phyloP scores from a whole-genome alignment of 2,888 invertebrate genomes.

The Adelognathus sp. region DNA sequence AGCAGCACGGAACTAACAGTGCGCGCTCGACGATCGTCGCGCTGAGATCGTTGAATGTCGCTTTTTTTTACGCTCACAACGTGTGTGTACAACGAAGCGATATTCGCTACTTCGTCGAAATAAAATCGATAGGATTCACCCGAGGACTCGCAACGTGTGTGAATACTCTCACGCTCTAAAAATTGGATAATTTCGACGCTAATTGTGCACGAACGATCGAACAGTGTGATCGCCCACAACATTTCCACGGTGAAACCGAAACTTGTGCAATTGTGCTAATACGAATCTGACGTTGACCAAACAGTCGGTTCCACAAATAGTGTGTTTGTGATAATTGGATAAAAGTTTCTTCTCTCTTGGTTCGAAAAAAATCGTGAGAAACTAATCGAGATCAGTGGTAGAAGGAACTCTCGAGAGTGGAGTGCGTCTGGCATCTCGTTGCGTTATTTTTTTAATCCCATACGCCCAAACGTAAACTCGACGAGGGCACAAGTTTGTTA shows the following conservation, averaged over 20 bases:
- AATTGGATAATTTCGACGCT: background rate
- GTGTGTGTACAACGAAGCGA: constrained; percentile 11
- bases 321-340: background rate
- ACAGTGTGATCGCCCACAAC: background rate
- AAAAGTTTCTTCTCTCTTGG: background rate
- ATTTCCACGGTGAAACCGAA: background rate
- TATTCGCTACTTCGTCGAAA: background rate
- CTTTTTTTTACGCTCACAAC: constrained; percentile 1
- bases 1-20: constrained; percentile 50
- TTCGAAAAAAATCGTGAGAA: background rate
- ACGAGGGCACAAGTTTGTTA: constrained; percentile 39
- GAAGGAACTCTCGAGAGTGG: constrained; percentile 11
- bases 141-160: background rate
- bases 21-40: constrained; percentile 58
- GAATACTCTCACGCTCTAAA: background rate
- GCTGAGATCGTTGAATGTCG: constrained; percentile 34
- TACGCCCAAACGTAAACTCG: constrained; percentile 4
- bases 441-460: background rate
- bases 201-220: background rate
- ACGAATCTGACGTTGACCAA: background rate
- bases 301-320: background rate
- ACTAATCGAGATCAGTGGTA: background rate
- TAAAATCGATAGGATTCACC: background rate
- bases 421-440: background rate
- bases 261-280: background rate